Conservation (phyloP, 1,140 invertebrate genomes). For the Brachionus koreanus region DNA sequence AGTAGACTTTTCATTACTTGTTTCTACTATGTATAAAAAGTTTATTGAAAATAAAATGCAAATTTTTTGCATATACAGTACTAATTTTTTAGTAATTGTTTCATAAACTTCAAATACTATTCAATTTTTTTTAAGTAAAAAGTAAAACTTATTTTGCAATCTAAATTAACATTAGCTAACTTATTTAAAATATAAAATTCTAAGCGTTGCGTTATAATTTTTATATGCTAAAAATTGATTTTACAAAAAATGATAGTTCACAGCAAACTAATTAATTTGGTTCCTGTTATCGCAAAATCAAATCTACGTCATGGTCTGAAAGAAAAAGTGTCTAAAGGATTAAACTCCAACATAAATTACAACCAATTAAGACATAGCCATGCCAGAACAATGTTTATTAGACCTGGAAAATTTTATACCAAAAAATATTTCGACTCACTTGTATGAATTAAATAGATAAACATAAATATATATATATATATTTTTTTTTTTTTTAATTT, state of each 20-base stretch:
- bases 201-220: neutral
- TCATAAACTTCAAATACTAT: too few relatives aligned
- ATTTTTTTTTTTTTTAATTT: too few relatives aligned
- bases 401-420: slow-evolving; percentile 43
- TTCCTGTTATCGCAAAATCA: neutral
- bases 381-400: slow-evolving; percentile 36
- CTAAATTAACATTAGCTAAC: neutral
- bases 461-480: too few relatives aligned
- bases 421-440: slow-evolving; percentile 41
- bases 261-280: neutral
- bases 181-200: neutral
- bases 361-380: slow-evolving; percentile 21
- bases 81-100: too few relatives aligned
- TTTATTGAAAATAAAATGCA: too few relatives aligned
- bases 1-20: too few relatives aligned
- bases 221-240: neutral
- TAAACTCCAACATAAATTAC: neutral
- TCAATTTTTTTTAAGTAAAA: too few relatives aligned
- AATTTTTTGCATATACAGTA: too few relatives aligned
- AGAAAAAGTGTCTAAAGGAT: neutral
- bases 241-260: neutral
- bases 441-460: too few relatives aligned
- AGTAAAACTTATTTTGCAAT: too few relatives aligned
- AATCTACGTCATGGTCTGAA: neutral
- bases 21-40: too few relatives aligned